These are phyloP conservation scores for Podotricha telesiphe DNA, from an alignment of 2,888 invertebrate genomes.

Conservation along the genomic window DNA sequence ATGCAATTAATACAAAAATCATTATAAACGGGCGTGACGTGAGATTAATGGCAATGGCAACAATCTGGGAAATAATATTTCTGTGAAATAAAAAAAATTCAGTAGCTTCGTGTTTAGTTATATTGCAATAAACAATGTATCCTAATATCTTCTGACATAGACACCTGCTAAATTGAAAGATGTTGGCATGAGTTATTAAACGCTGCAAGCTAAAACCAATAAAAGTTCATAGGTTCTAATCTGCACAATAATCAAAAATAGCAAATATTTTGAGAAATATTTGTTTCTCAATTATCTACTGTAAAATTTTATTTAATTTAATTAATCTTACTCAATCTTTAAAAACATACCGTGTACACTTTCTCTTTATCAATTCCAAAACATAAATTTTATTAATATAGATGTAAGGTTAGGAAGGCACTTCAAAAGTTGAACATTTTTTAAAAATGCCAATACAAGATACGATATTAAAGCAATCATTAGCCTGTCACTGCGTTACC, in stretches of 20 bases:
- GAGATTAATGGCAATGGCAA: conserved; percentile 11
- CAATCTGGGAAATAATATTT: not conserved
- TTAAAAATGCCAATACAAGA: conserved; percentile 32
- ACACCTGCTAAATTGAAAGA: too few relatives aligned
- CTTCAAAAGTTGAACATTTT: conserved; percentile 8
- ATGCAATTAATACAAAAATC: conserved; percentile 73
- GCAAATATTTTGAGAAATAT: too few relatives aligned
- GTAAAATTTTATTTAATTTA: too few relatives aligned
- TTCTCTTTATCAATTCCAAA: not conserved
- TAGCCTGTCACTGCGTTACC: conserved; percentile 68
- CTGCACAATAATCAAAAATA: too few relatives aligned
- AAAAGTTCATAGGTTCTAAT: too few relatives aligned
- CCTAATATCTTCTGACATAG: too few relatives aligned
- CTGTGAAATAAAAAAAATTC: not conserved
- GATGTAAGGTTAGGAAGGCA: not conserved
- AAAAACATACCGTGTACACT: not conserved
- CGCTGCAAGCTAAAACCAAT: too few relatives aligned
- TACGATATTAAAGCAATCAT: conserved; percentile 68
- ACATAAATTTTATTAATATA: not conserved
- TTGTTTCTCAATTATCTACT: too few relatives aligned
- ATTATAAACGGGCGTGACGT: conserved; percentile 45
- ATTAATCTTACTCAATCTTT: too few relatives aligned
- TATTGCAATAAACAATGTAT: too few relatives aligned
- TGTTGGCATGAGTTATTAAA: too few relatives aligned
- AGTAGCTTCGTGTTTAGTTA: too few relatives aligned